Evolutionary conservation across 2,113 vertebrate species (phyloP).

Genomic region (Falcunculus frontatus): DNA sequence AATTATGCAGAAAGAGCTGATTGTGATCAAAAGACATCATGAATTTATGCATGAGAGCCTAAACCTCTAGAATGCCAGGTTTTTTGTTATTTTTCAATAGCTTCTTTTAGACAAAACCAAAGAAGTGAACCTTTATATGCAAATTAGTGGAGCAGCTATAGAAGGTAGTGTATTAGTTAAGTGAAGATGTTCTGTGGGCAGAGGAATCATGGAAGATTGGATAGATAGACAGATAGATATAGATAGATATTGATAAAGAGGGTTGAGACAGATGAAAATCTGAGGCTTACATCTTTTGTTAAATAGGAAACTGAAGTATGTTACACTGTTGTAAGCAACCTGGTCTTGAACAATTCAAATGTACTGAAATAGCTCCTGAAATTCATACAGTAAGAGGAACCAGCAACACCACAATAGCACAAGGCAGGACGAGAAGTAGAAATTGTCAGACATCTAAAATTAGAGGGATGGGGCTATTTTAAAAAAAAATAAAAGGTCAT

Average conservation of each 20-base stretch:
- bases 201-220: neutral
- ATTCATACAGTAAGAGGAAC: neutral
- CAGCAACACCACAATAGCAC: neutral
- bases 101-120: neutral
- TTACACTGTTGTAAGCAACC: neutral
- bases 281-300: neutral
- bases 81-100: neutral
- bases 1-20: neutral
- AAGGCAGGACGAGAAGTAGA: neutral
- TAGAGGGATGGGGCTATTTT: neutral
- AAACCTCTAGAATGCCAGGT: neutral
- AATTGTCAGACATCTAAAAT: neutral
- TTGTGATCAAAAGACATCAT: neutral
- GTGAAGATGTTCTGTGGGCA: neutral
- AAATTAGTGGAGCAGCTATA: neutral
- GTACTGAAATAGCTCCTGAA: neutral
- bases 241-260: neutral
- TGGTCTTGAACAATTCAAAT: neutral
- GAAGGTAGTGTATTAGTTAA: neutral
- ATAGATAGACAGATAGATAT: neutral
- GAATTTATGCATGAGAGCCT: neutral
- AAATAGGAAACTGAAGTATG: neutral
- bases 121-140: neutral
- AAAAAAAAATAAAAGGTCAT: neutral
- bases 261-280: neutral